Base-by-base conservation (phyloP, 1,140 invertebrate species). In the Notospermus geniculatus region DNA sequence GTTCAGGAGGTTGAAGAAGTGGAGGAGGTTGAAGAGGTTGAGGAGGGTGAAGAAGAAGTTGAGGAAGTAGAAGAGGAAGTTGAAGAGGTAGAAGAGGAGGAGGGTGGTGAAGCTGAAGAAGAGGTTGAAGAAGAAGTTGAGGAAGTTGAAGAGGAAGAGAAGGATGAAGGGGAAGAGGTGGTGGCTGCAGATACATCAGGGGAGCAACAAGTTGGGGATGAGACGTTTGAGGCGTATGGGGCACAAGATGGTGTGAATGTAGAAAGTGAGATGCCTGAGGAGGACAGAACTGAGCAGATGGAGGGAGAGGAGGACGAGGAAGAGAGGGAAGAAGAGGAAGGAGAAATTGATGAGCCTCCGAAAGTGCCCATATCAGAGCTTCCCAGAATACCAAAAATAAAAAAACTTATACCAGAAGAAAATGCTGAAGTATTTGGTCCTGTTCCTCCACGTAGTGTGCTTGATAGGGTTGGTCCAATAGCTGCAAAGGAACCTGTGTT, bases 1-100 rank as follows among this genome's bases (percentile, higher is more conserved):
- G 80, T 85, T 5, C 57, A 66, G 55, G 82, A 84, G 13, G 41
- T 27, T n/a, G 22, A 30, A 25, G 23, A 19, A 27, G 54, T 29
- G 22, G 54, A 55, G 9, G 54, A 52, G 39, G 50, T 59, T 22
- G 28, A 27, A 1, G 58, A 59, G 23, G 46, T 59, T 2, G 46
- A 23, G 28, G 58, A 52, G 13, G 41, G 50, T n/a, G 41, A 59
- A 23, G n/a, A 59, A 7, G 45, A 17, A 15, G n/a, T 25, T 4
- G 58, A 19, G 1, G 41, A 36, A 36, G 32, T 7, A 15, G 32
- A 9, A 27, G 58, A 29, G 58, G 58, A 59, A n/a, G 4, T 45
- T 9, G 25, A 22, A 52, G 46, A 52, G 27, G 23, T n/a, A 1
- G 32, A 17, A 15, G 50, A 54, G n/a, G 54, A 23, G 15, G 61